These are phyloP conservation scores for Podargus strigoides DNA, from an alignment of 2,797 vertebrate species.

Conservation along the genomic window DNA sequence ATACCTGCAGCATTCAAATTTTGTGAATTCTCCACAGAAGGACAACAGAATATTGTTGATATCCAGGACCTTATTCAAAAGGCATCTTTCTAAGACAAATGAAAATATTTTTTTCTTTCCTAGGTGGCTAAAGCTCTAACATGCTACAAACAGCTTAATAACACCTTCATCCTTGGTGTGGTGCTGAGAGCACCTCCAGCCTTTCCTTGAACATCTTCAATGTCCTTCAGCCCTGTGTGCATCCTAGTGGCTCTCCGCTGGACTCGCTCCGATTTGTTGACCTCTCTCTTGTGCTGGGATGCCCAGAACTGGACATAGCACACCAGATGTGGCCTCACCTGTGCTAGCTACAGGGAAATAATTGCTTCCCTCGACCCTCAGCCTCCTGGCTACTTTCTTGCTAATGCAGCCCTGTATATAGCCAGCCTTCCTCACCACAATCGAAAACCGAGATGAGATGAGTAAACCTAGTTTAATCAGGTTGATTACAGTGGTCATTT, in stretches of 20 bases:
- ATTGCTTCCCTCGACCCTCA: background rate
- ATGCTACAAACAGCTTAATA: background rate
- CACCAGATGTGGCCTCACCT: background rate
- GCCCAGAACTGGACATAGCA: background rate
- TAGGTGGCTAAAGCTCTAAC: background rate
- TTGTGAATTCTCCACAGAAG: background rate
- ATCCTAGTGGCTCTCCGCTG: background rate
- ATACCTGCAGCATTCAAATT: background rate
- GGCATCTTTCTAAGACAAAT: background rate
- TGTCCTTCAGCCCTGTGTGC: background rate
- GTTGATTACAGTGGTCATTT: background rate
- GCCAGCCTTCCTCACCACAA: background rate
- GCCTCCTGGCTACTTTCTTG: background rate
- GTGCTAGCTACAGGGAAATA: background rate
- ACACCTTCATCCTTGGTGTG: background rate
- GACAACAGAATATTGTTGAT: background rate
- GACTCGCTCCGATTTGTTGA: background rate
- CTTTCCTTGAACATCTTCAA: background rate
- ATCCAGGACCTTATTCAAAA: background rate
- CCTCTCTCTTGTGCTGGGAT: background rate
- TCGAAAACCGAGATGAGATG: background rate
- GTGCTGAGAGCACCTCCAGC: background rate
- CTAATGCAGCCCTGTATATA: background rate
- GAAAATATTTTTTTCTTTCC: background rate
- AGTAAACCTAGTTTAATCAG: background rate